Evolutionary conservation across 2,797 vertebrate genomes (phyloP).

Genomic region (Trachops cirrhosus): DNA sequence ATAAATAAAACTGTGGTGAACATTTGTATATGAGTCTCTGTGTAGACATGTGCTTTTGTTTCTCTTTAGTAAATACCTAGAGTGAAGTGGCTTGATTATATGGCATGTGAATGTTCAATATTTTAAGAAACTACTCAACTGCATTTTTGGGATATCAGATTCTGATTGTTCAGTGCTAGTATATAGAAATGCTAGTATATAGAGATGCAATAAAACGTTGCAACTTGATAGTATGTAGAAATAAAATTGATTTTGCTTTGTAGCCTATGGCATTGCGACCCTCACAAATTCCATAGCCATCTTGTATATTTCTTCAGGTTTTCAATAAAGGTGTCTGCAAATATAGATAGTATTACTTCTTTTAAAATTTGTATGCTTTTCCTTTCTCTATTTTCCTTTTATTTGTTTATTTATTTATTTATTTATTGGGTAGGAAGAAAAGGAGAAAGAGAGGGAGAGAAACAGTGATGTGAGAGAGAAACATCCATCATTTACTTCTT

Average conservation of each 20-base stretch:
- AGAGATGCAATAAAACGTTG: neutral
- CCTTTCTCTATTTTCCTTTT: neutral
- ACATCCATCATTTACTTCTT: neutral
- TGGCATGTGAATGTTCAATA: neutral
- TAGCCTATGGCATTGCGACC: neutral
- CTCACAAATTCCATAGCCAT: neutral
- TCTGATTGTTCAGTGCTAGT: neutral
- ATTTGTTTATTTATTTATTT: neutral
- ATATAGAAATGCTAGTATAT: neutral
- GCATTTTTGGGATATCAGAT: conserved; percentile 23
- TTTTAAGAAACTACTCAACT: conserved; percentile 11
- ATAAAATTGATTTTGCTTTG: neutral
- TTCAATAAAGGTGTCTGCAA: neutral
- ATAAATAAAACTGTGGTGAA: neutral
- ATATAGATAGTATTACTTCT: neutral
- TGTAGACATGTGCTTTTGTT: neutral
- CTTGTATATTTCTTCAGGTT: neutral
- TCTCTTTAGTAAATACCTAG: neutral
- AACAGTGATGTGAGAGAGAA: too few relatives aligned
- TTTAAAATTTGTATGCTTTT: neutral
- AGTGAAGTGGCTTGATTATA: neutral
- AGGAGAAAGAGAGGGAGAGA: neutral
- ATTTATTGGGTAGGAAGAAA: neutral
- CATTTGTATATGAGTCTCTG: neutral
- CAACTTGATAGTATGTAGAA: neutral